Conservation (phyloP, 2,888 invertebrate species). For the Drosophila merina region DNA sequence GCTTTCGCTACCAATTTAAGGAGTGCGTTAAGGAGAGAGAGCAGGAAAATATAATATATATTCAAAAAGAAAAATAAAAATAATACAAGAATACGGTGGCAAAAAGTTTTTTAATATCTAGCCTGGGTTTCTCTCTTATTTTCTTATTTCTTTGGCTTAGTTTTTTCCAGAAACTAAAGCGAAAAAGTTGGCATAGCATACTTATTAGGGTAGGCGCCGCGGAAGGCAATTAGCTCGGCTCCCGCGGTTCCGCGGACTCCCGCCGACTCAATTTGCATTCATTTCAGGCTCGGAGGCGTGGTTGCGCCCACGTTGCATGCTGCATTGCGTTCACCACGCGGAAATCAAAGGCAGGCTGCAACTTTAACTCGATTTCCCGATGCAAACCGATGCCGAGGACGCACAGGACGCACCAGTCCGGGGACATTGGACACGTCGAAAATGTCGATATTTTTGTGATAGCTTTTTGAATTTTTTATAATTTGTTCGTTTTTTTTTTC, state of each 20-base stretch:
- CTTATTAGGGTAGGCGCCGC: constrained; percentile 23
- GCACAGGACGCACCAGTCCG: no score
- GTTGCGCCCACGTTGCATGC: neutral
- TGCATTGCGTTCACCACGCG: neutral
- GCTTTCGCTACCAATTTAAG: constrained; percentile 22
- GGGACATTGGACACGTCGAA: neutral
- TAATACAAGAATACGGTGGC: neutral
- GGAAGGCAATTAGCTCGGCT: constrained; percentile 21
- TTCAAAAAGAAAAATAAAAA: neutral
- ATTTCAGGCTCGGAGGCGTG: neutral
- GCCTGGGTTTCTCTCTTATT: neutral
- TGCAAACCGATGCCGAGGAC: no score
- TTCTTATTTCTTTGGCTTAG: neutral
- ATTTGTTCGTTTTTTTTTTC: no score
- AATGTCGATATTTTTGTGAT: neutral
- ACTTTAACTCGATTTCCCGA: constrained; percentile 22
- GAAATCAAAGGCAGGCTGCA: neutral
- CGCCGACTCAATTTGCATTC: constrained; percentile 8
- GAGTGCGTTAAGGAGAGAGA: neutral
- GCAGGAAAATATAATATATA: neutral
- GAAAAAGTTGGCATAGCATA: constrained; percentile 30
- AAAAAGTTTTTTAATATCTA: constrained; percentile 48
- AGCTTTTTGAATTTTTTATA: neutral
- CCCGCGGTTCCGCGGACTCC: neutral
- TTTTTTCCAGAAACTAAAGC: constrained; percentile 6